phyloP scores from a whole-genome alignment of 2,113 vertebrate species.

The Crypturellus undulatus region DNA sequence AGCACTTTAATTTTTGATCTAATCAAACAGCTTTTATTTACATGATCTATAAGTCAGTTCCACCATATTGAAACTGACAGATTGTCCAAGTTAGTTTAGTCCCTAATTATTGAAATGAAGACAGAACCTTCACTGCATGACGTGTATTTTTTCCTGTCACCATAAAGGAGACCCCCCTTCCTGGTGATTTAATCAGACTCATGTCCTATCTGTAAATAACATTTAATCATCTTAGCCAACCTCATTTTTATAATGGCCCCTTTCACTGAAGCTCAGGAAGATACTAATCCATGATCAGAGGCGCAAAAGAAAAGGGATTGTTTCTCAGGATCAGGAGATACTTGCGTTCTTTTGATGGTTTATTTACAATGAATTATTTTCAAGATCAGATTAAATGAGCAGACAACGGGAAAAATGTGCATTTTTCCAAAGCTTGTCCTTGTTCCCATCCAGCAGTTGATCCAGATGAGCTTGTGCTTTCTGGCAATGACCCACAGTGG shows the following conservation, averaged over 20 bases:
- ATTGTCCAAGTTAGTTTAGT: slow-evolving; percentile 77
- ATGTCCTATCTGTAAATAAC: slow-evolving; percentile 84
- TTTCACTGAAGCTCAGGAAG: slow-evolving; percentile 64
- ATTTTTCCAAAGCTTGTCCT: not conserved
- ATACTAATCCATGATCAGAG: slow-evolving; percentile 56
- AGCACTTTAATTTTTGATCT: slow-evolving; percentile 86
- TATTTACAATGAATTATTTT: no score
- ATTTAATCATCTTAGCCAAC: slow-evolving; percentile 82
- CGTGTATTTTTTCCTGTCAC: slow-evolving; percentile 35
- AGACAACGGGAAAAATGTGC: not conserved
- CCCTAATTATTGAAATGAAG: slow-evolving; percentile 76
- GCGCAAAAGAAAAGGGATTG: not conserved
- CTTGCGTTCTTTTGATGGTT: slow-evolving; percentile 33
- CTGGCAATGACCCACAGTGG: not conserved
- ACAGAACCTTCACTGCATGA: slow-evolving; percentile 4
- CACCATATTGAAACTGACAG: slow-evolving; percentile 73
- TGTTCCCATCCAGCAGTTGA: not conserved
- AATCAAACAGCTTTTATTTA: slow-evolving; percentile 92
- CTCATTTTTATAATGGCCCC: slow-evolving; percentile 84
- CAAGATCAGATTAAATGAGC: slow-evolving; percentile 6
- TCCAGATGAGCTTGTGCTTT: no score
- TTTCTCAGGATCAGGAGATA: slow-evolving; percentile 48
- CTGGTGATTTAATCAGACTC: slow-evolving; percentile 50
- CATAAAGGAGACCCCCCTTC: not conserved
- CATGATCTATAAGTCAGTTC: slow-evolving; percentile 82